Base-by-base conservation (phyloP, 2,888 invertebrate genomes). In the Thymelicus acteon region DNA sequence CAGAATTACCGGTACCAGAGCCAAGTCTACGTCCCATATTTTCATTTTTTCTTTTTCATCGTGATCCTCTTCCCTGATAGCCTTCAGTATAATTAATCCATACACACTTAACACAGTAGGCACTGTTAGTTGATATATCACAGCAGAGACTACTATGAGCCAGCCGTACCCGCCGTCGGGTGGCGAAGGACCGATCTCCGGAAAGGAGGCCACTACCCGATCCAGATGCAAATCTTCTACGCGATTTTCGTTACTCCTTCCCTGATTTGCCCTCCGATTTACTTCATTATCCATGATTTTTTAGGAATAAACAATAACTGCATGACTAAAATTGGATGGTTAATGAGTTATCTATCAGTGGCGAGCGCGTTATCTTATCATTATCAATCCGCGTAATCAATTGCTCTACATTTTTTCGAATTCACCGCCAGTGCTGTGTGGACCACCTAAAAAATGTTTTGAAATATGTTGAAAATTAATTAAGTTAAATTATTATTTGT, bases 151-250 rank as follows among this genome's bases (percentile, higher is more conserved):
- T 65, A 96, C 93, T 75, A 96, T 94, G 62, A 96, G 79, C 96
- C 96, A 96, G 0, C 96, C 96, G 78, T 95, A 96, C 2, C 96
- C 95, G 0, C 96, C 96, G 78, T 96, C 96, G 2, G 96, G 95
- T 62, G 95, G 93, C 13, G 94, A 94, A 0, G 96, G 96, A 0
- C 96, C 96, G 64, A 96, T 91, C 84, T 96, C 96, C 1, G 96
- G 95, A 75, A 95, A 95, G 31, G 96, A 95, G 60, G 95, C 93
- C 69, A 96, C 90, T 6, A 96, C 92, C 67, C 94, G 91, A 78
- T 96, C 96, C 75, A 96, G 85, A 78, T 90, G 90, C 15, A 94
- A 80, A 68, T 91, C 91, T 73, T 90, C 90, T 52, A 84, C 85
- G 64, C 84, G 81, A 68, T 74, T 82, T 74, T 84, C 85, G 73